Conservation (phyloP, 2,888 invertebrate species). For the Scelioninae gen. 1 region DNA sequence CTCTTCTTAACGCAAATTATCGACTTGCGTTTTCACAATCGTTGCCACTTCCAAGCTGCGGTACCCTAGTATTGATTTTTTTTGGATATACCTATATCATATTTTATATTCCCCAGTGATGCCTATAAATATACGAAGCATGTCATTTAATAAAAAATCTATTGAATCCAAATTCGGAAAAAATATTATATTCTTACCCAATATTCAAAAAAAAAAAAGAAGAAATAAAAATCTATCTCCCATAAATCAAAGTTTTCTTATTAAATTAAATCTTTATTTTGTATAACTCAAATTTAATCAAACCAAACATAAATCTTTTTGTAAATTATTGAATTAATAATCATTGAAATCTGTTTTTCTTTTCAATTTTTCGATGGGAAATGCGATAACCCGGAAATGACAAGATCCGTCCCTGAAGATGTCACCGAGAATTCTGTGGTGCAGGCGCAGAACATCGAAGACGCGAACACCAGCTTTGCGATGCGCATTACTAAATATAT, state of each 20-base stretch:
- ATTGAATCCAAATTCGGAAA: no score
- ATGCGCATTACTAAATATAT: conserved; percentile 69
- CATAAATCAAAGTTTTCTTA: no score
- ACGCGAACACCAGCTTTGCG: conserved; percentile 44
- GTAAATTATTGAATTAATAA: no score
- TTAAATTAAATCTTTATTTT: no score
- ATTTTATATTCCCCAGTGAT: conserved; percentile 14
- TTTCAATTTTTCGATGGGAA: no score
- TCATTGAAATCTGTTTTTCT: no score
- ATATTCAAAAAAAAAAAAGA: no score
- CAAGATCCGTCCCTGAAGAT: conserved; percentile 52
- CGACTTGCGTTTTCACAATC: conserved; percentile 24
- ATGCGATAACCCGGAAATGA: no score
- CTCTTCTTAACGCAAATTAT: conserved; percentile 17
- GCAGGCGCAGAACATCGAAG: conserved; percentile 67
- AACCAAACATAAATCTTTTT: no score
- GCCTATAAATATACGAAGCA: not conserved
- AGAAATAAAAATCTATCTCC: no score
- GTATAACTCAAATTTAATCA: no score
- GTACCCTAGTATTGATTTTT: conserved; percentile 46
- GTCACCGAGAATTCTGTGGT: conserved; percentile 38
- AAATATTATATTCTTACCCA: no score
- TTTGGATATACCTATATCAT: conserved; percentile 8
- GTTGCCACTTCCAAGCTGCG: conserved; percentile 6
- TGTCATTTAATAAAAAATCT: not conserved